Evolutionary conservation across 30 jellyfish, hydroid and myxozoan species (phyloP).

Genomic region (Aurelia sp.): DNA sequence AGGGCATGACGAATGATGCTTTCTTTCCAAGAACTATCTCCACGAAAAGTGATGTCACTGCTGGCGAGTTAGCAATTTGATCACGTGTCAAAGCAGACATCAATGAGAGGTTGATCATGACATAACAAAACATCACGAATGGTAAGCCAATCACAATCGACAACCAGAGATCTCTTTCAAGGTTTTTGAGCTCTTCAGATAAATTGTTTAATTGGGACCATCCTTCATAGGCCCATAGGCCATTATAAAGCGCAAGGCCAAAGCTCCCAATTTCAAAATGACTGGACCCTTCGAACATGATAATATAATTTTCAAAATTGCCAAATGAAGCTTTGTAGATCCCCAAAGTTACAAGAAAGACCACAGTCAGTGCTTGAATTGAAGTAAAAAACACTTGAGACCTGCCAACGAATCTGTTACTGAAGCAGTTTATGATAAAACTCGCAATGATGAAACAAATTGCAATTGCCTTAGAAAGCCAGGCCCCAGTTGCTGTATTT

Average conservation of each 20-base stretch:
- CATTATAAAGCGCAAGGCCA: constrained; percentile 20
- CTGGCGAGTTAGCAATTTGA: constrained; percentile 14
- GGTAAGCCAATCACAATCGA: constrained; percentile 11
- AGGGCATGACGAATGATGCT: constrained; percentile 9
- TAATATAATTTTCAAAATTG: constrained; percentile 1
- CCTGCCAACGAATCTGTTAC: constrained; percentile 21
- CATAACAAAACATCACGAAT: constrained; percentile 23
- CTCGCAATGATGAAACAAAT: not conserved
- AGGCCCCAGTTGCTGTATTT: not conserved
- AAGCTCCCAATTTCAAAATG: not conserved
- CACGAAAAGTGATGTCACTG: constrained; percentile 12
- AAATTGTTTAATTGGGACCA: constrained; percentile 6
- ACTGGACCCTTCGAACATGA: not conserved
- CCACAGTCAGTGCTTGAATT: constrained; percentile 11
- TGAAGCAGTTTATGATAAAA: not conserved
- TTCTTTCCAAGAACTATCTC: constrained; percentile 18
- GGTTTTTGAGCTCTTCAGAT: constrained; percentile 4
- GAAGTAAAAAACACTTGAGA: constrained; percentile 19
- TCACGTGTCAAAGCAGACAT: constrained; percentile 23
- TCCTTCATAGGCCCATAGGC: constrained; percentile 43
- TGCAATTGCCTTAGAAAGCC: constrained; percentile 15
- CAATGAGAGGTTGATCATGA: constrained; percentile 11
- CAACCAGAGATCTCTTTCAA: not conserved
- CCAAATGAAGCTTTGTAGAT: constrained; percentile 23
- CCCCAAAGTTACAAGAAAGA: constrained; percentile 2